Evolutionary conservation across 2,888 invertebrate genomes (phyloP), one percentile per base, ranked within the genome.

Genomic region (Crepidodera aurea): DNA sequence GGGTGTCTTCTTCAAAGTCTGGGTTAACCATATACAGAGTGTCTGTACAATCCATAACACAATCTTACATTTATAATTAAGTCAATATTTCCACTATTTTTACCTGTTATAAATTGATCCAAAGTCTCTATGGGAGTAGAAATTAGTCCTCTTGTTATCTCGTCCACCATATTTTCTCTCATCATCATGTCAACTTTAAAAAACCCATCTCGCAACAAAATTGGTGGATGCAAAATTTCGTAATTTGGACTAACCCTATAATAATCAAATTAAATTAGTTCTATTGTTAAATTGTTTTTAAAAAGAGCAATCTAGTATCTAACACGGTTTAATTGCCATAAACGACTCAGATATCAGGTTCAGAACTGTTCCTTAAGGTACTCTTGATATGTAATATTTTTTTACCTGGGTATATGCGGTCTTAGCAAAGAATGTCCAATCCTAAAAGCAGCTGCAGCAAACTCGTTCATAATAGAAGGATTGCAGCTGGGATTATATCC

Each of bases 121-220:
- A 96, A 82, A 1, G 92, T 93, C 81, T 96, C 96, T 92, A 96
- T 94, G 0, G 95, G 94, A 0, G 94, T 94, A 0, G 94, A 90
- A 0, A 93, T 85, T 7, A 96, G 82, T 27, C 96, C 96, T 51
- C 96, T 87, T 62, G 90, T 85, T 46, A 96, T 88, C 78, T 95
- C 94, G 79, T 96, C 96, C 18, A 91, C 84, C 85, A 94, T 89
- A 39, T 82, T 80, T 72, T 88, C 88, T 74, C 84, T 84, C 82
- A 89, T 85, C 51, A 96, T 86, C 83, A 91, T 88, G 71, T 96
- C 96, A 34, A 93, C 90, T 75, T 90, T 94, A 84, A 96, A 96
- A 86, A 97, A 97, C 1, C 93, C 93, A 75, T 94, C 93, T 42
- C 95, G 85, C 19, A 96, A 83, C 25, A 93, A 83, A 57, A 95